Evolutionary conservation across 2,113 vertebrate genomes (phyloP).

Genomic region (Microtus montanus): DNA sequence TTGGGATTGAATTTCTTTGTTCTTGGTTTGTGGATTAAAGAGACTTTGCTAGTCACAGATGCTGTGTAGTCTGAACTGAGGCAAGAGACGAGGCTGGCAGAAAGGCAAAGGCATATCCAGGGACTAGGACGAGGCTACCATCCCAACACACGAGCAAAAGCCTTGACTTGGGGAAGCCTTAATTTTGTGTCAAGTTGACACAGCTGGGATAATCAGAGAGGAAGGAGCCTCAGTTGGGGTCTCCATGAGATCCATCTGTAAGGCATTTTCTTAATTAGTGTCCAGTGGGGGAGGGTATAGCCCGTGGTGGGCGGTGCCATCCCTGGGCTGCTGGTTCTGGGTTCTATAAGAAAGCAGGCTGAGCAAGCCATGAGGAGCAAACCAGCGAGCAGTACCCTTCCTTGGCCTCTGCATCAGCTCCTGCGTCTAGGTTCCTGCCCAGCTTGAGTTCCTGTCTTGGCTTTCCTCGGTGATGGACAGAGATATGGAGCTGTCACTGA

Average conservation of each 20-base stretch:
- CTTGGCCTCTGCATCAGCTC: not conserved
- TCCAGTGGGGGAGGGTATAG: not conserved
- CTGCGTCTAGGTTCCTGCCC: not conserved
- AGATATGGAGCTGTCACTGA: not conserved
- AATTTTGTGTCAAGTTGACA: not conserved
- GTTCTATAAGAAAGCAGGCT: not conserved
- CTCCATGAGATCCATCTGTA: not conserved
- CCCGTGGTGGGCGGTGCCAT: not conserved
- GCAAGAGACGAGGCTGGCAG: not conserved
- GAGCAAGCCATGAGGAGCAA: not conserved
- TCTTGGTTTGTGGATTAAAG: slow-evolving; percentile 61
- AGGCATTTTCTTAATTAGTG: not conserved
- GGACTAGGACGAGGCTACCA: not conserved
- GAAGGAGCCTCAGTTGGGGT: not conserved
- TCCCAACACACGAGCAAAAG: too few relatives aligned
- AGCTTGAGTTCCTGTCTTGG: not conserved
- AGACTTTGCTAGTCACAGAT: slow-evolving; percentile 9
- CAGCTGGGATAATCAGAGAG: not conserved
- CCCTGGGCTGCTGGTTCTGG: not conserved
- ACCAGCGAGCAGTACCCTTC: not conserved
- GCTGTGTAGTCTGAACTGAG: not conserved
- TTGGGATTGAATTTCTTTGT: slow-evolving; percentile 51
- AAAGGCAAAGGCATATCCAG: not conserved
- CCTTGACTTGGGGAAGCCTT: not conserved
- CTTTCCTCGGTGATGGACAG: not conserved